Percentiles rank a stretch among this genome's conserved stretches.
Conservation (phyloP, 2,797 vertebrate species). For the Taeniopygia guttata region DNA sequence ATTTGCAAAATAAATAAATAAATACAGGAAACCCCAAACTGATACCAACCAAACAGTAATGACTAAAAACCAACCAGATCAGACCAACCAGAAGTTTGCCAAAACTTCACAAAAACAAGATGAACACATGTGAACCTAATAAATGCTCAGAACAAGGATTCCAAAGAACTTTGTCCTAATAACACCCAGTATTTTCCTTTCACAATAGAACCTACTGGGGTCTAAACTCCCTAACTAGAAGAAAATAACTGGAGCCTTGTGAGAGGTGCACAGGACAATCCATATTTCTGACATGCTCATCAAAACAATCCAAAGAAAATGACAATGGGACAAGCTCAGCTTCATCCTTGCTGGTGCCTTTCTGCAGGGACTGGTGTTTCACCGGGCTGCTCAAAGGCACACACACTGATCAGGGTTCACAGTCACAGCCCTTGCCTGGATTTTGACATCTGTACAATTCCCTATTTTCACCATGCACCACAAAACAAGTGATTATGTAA, state of each 20-base stretch:
- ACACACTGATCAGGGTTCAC: neutral
- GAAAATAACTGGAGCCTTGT: neutral
- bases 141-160: neutral
- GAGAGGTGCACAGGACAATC: neutral
- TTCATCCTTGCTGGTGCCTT: neutral
- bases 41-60: neutral
- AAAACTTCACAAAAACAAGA: neutral
- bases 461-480: neutral
- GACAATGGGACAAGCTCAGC: neutral
- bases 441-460: neutral
- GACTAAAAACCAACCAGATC: neutral
- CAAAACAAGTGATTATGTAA: neutral
- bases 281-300: neutral
- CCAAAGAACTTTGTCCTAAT: neutral
- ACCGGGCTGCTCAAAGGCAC: neutral
- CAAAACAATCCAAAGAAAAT: neutral
- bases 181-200: neutral
- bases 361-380: neutral
- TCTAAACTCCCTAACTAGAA: neutral
- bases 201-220: neutral
- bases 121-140: neutral
- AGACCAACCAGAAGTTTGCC: neutral
- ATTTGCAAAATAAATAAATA: neutral
- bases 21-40: neutral
- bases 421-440: neutral